Evolutionary conservation across 1,140 invertebrate genomes (phyloP).

Genomic region (Danaus melanippus): DNA sequence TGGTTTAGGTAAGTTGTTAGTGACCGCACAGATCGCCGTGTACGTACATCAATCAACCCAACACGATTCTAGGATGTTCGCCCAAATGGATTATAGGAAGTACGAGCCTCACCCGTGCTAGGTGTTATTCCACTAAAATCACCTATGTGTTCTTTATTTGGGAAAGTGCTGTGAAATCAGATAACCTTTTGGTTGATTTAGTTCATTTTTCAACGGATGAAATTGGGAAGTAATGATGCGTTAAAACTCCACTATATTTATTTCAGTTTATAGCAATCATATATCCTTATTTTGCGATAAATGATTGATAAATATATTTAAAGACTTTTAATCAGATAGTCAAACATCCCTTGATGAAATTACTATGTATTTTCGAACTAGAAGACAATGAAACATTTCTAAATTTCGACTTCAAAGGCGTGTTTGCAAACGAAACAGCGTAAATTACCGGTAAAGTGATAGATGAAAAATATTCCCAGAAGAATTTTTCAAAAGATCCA

Average conservation of each 20-base stretch:
- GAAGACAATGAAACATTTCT: constrained; percentile 16
- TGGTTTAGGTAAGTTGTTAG: no score
- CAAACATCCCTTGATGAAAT: no score
- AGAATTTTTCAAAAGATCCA: constrained; percentile 51
- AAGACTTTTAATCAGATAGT: no score
- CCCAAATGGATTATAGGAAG: constrained; percentile 67
- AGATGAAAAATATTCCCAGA: constrained; percentile 41
- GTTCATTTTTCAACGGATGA: no score
- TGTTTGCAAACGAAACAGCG: constrained; percentile 33
- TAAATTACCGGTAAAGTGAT: constrained; percentile 43
- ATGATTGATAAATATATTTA: no score
- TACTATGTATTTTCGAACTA: no score
- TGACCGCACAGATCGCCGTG: background rate
- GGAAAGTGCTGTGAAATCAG: no score
- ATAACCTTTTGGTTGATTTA: no score
- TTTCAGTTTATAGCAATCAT: no score
- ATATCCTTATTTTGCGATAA: no score
- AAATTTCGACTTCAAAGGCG: constrained; percentile 31
- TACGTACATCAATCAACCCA: constrained; percentile 62
- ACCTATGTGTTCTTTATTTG: constrained; percentile 19
- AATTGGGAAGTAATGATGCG: no score
- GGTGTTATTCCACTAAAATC: constrained; percentile 52
- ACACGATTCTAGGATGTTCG: constrained; percentile 62
- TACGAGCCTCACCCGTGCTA: constrained; percentile 43
- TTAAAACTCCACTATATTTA: no score